Conservation (phyloP, 2,797 vertebrate species). For the Coccyzus lansbergi region DNA sequence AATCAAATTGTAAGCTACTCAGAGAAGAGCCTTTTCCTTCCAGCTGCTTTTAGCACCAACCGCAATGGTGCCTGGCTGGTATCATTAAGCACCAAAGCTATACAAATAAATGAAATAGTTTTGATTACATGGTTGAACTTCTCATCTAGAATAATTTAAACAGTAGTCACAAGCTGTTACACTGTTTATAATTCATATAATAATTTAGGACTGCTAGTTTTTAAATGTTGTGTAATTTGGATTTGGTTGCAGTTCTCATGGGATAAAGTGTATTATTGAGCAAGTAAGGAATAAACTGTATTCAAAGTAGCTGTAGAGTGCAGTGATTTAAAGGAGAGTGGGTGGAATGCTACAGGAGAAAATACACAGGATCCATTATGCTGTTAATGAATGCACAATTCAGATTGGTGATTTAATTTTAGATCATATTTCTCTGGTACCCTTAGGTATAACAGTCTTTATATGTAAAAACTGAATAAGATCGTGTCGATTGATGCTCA, state of each 20-base stretch:
- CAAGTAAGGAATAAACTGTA: slow-evolving; percentile 41
- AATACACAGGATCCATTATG: slow-evolving; percentile 38
- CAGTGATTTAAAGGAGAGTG: slow-evolving; percentile 41
- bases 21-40: neutral
- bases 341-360: slow-evolving; percentile 2
- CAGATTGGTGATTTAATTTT: slow-evolving; percentile 49
- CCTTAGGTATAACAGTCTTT: slow-evolving; percentile 21
- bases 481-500: neutral
- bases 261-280: slow-evolving; percentile 44
- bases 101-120: slow-evolving; percentile 14
- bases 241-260: slow-evolving; percentile 35
- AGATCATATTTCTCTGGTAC: slow-evolving; percentile 2
- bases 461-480: neutral
- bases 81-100: neutral
- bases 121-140: neutral
- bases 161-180: neutral
- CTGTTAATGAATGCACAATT: slow-evolving; percentile 45
- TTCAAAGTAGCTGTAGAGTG: slow-evolving; percentile 53
- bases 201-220: slow-evolving; percentile 44
- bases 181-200: slow-evolving; percentile 37
- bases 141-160: slow-evolving; percentile 44
- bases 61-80: neutral
- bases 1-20: neutral
- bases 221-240: slow-evolving; percentile 50
- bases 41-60: neutral